These are phyloP conservation scores for Picathartes gymnocephalus DNA, from an alignment of 2,113 vertebrate genomes.

Conservation along the genomic window DNA sequence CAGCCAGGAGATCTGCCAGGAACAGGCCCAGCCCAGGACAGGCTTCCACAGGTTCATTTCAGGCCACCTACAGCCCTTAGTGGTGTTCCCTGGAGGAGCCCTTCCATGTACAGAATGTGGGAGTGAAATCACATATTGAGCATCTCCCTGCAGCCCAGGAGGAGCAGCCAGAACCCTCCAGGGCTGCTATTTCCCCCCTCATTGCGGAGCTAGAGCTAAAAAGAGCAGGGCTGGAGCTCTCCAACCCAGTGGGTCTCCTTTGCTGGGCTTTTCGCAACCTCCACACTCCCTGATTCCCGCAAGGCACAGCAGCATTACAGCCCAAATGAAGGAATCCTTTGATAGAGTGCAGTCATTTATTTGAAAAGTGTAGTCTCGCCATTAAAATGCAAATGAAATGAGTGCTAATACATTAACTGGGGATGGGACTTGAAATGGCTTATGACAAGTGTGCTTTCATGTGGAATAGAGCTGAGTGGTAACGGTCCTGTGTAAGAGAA, in stretches of 20 bases:
- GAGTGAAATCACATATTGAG: neutral
- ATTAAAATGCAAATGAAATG: slow-evolving; percentile 76
- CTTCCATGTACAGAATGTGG: rapidly evolving
- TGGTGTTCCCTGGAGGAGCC: neutral
- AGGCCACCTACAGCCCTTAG: neutral
- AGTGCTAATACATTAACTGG: slow-evolving; percentile 67
- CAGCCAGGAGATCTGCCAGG: neutral
- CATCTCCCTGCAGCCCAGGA: neutral
- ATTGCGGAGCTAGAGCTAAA: neutral
- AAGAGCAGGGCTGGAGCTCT: neutral
- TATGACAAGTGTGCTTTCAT: slow-evolving; percentile 65
- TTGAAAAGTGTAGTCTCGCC: slow-evolving; percentile 58
- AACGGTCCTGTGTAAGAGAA: slow-evolving; percentile 9
- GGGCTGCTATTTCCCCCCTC: neutral
- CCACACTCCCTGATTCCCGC: neutral
- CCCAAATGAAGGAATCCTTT: slow-evolving; percentile 65
- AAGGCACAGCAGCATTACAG: neutral
- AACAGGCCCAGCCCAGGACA: neutral
- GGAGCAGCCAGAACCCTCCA: neutral
- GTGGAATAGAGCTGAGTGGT: slow-evolving; percentile 60
- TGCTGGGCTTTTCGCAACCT: neutral
- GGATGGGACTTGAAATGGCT: slow-evolving; percentile 55
- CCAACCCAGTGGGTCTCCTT: neutral
- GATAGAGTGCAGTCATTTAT: slow-evolving; percentile 66
- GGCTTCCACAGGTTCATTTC: neutral